A percentile compares a stretch with the other conserved stretches of the same genome.
Evolutionary conservation across 1,140 invertebrate genomes (phyloP).

Genomic region (Anoplophora glabripennis): DNA sequence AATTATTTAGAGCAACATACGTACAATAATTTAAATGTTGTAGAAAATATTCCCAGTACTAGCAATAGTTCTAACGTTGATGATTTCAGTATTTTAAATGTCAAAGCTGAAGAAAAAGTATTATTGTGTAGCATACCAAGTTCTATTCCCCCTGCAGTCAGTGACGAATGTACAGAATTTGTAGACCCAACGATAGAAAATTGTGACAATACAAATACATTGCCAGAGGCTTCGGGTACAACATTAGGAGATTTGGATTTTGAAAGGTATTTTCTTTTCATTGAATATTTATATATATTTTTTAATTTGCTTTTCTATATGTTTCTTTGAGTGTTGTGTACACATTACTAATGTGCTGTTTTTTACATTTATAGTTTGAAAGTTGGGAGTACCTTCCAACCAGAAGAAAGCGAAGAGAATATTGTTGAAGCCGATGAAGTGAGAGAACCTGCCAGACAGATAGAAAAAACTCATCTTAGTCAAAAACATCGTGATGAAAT

Average conservation of each 20-base stretch:
- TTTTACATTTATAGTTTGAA: slow-evolving; percentile 10
- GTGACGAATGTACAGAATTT: too few relatives aligned
- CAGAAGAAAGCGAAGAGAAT: slow-evolving; percentile 36
- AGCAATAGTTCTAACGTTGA: neutral
- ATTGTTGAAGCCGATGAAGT: slow-evolving; percentile 30
- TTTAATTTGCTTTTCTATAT: too few relatives aligned
- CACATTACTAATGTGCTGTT: too few relatives aligned
- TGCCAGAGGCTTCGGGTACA: too few relatives aligned
- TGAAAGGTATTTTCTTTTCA: slow-evolving; percentile 15
- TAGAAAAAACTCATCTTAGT: slow-evolving; percentile 46
- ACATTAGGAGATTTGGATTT: neutral
- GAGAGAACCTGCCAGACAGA: slow-evolving; percentile 20
- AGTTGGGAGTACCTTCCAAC: slow-evolving; percentile 26
- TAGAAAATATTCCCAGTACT: slow-evolving; percentile 1
- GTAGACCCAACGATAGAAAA: too few relatives aligned
- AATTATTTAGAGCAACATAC: slow-evolving; percentile 1
- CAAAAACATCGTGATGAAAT: slow-evolving; percentile 49
- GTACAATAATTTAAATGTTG: slow-evolving; percentile 9
- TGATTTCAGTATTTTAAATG: neutral
- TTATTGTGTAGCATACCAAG: neutral
- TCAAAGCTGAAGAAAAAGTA: slow-evolving; percentile 2
- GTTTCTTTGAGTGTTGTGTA: too few relatives aligned
- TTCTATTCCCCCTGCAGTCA: neutral
- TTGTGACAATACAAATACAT: too few relatives aligned
- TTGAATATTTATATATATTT: neutral